Base-by-base conservation (phyloP, 2,888 invertebrate species). In the Atherix ibis region DNA sequence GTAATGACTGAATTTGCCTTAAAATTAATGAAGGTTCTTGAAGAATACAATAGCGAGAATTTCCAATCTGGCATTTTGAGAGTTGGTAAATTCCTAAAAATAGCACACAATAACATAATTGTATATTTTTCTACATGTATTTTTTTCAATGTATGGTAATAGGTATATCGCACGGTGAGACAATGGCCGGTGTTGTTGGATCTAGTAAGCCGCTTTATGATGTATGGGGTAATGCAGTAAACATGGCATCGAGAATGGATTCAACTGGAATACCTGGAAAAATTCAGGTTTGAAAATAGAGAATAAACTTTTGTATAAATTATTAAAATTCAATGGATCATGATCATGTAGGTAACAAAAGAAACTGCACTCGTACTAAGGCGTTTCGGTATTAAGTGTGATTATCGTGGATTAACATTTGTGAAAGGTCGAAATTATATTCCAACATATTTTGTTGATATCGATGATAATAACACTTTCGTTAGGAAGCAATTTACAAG, bases 141-240 rank as follows among this genome's bases (percentile, higher is more conserved):
- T n/a, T n/a, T n/a, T n/a, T n/a, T n/a, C n/a, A n/a, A n/a, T n/a
- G n/a, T n/a, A n/a, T n/a, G n/a, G n/a, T 32, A 5, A 34, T 32
- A 78, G 91, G 94, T 40, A 82, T 95, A 49, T 83, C 84, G 22
- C 79, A 85, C 50, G 94, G 94, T 0, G 76, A 82, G 46, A 79
- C 92, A 5, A 85, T 89, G 41, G 92, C 94, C 0, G 94, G 94
- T 3, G 92, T 95, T 1, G 88, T 94, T 3, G 94, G 92, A 1
- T 84, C 87, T 0, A 76, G 83, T 40, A 94, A 94, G 53, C 94
- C 94, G 0, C 68, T 91, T 29, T 94, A 92, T 56, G 94, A 95
- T 54, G 89, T 94, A 50, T 95, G 94, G 92, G 94, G 94, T 0
- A 84, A 94, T 58, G 82, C 92, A 1, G 94, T 94, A 0, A 95